A percentile compares a stretch with the other conserved stretches of the same genome.
Evolutionary conservation across 2,888 invertebrate genomes (phyloP).

Genomic region (Lycaena phlaeas): DNA sequence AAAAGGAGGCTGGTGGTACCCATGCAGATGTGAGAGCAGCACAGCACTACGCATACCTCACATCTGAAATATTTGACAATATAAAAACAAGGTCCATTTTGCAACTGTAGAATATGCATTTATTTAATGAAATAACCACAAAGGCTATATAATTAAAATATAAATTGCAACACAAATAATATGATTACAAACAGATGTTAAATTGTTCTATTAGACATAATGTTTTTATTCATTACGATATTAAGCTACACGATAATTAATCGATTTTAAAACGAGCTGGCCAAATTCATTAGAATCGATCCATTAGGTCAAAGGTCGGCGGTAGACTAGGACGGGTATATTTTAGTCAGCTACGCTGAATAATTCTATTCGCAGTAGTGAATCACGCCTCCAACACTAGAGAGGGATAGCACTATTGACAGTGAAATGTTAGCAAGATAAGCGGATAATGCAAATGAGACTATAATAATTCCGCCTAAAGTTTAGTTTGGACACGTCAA

Average conservation of each 20-base stretch:
- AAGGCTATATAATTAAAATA: too few species aligned
- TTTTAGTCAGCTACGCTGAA: conserved; percentile 42
- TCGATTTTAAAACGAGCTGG: conserved; percentile 31
- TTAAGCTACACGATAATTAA: neutral
- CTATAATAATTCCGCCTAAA: conserved; percentile 35
- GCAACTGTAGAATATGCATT: too few species aligned
- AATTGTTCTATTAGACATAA: neutral
- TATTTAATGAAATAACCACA: too few species aligned
- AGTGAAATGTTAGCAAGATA: conserved; percentile 53
- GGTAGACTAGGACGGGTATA: conserved; percentile 57
- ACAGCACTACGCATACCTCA: too few species aligned
- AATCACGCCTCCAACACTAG: conserved; percentile 63
- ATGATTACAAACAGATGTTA: too few species aligned
- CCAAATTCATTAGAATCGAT: conserved; percentile 62
- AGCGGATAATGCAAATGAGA: conserved; percentile 42
- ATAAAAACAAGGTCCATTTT: too few species aligned
- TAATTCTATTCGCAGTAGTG: conserved; percentile 54
- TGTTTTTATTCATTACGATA: too few species aligned
- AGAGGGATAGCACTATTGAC: conserved; percentile 57
- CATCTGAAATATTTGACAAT: too few species aligned
- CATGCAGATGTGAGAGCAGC: too few species aligned
- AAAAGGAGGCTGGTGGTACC: too few species aligned
- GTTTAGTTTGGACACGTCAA: conserved; percentile 30
- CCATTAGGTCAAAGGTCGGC: conserved; percentile 65
- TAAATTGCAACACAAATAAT: too few species aligned